phyloP scores from a whole-genome alignment of 2,888 invertebrate genomes.

The Sclerodermus sp. region DNA sequence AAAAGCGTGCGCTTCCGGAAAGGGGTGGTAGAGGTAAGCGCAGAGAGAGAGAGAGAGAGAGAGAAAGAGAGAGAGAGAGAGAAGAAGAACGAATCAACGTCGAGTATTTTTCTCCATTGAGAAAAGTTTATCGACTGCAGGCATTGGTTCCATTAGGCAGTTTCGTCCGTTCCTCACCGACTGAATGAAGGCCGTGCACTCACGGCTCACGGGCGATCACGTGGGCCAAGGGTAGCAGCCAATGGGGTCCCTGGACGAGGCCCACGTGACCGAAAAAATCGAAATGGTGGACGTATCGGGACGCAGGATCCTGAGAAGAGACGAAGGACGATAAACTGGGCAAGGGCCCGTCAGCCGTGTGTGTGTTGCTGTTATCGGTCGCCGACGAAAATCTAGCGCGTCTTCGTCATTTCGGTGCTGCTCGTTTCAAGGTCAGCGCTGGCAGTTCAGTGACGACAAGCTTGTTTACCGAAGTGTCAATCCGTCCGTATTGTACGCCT shows the following conservation, averaged over 20 bases:
- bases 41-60: too few relatives aligned
- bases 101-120: too few relatives aligned
- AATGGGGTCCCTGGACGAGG: constrained; percentile 16
- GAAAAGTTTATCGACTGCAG: too few relatives aligned
- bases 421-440: too few relatives aligned
- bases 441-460: not conserved
- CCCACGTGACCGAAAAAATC: constrained; percentile 52
- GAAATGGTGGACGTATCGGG: constrained; percentile 54
- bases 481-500: constrained; percentile 35
- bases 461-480: constrained; percentile 34
- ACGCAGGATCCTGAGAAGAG: constrained; percentile 50
- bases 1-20: too few relatives aligned
- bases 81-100: too few relatives aligned
- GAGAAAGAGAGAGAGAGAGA: too few relatives aligned
- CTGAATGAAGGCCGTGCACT: too few relatives aligned
- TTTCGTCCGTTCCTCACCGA: too few relatives aligned
- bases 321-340: constrained; percentile 51
- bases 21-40: too few relatives aligned
- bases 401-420: constrained; percentile 6
- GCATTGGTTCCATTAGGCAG: too few relatives aligned
- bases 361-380: constrained; percentile 31
- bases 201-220: too few relatives aligned
- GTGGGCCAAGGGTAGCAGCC: constrained; percentile 7
- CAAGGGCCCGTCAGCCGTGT: constrained; percentile 39
- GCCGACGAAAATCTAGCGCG: constrained; percentile 16